These are phyloP conservation scores for Chloropsis hardwickii DNA, from an alignment of 2,113 vertebrate genomes.

Conservation along the genomic window DNA sequence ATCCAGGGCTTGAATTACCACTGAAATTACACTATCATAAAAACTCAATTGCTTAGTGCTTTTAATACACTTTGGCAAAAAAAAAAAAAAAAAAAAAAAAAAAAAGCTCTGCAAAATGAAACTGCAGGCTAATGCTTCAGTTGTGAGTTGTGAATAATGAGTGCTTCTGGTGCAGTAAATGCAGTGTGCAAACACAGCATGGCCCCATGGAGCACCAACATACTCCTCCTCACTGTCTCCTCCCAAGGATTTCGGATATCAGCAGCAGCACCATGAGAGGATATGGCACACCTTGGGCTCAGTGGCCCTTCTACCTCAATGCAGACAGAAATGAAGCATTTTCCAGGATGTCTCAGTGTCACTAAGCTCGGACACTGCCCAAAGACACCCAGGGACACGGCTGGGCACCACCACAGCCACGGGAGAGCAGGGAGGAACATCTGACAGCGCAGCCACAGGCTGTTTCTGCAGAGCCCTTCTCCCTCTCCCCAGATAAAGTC, in stretches of 20 bases:
- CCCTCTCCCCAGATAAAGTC: neutral
- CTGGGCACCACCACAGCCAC: neutral
- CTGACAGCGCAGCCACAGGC: neutral
- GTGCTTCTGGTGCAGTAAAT: neutral
- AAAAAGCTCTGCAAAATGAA: neutral
- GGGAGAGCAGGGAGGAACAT: neutral
- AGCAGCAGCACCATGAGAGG: neutral
- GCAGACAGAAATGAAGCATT: neutral
- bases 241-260: neutral
- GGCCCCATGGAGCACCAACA: neutral
- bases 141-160: neutral
- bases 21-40: neutral
- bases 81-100: neutral
- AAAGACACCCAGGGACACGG: neutral
- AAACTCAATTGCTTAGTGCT: neutral
- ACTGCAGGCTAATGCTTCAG: neutral
- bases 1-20: neutral
- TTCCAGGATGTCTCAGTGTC: neutral
- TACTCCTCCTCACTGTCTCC: neutral
- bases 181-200: neutral
- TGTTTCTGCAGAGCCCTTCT: neutral
- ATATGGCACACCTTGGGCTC: neutral
- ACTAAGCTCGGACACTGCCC: neutral
- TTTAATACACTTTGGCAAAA: neutral
- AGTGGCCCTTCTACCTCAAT: neutral